phyloP scores from a whole-genome alignment of 1,140 invertebrate genomes.

The Holcopasites calliopsidis region DNA sequence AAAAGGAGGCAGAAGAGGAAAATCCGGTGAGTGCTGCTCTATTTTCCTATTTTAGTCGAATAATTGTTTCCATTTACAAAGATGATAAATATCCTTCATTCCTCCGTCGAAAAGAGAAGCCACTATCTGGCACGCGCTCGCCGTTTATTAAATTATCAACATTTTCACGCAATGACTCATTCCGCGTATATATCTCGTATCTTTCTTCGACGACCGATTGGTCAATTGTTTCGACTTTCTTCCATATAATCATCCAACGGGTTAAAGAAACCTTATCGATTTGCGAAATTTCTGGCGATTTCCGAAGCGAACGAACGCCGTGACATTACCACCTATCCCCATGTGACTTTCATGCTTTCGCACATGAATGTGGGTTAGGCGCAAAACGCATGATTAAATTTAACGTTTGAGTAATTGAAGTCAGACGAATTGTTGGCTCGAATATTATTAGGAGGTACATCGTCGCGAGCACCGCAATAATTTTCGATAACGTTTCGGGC shows the following conservation, averaged over 20 bases:
- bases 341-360: constrained; percentile 69
- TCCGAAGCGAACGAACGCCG: background rate
- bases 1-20: constrained; percentile 74
- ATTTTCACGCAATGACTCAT: constrained; percentile 54
- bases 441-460: background rate
- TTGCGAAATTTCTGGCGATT: background rate
- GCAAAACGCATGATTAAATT: background rate
- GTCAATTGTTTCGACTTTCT: background rate
- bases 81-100: too few species aligned
- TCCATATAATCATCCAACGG: background rate
- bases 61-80: too few species aligned
- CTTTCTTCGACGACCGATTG: constrained; percentile 30
- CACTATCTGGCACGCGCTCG: constrained; percentile 32
- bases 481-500: too few species aligned
- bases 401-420: background rate
- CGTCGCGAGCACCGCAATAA: too few species aligned
- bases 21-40: constrained; percentile 66
- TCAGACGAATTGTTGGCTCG: background rate
- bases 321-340: constrained; percentile 36
- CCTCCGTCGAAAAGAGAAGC: too few species aligned
- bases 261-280: constrained; percentile 9
- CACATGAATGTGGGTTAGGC: constrained; percentile 37
- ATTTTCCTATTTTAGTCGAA: background rate
- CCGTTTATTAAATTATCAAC: constrained; percentile 46
- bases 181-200: constrained; percentile 43